Base-by-base conservation (phyloP, 2,888 invertebrate genomes). In the Oligia fasciuncula region DNA sequence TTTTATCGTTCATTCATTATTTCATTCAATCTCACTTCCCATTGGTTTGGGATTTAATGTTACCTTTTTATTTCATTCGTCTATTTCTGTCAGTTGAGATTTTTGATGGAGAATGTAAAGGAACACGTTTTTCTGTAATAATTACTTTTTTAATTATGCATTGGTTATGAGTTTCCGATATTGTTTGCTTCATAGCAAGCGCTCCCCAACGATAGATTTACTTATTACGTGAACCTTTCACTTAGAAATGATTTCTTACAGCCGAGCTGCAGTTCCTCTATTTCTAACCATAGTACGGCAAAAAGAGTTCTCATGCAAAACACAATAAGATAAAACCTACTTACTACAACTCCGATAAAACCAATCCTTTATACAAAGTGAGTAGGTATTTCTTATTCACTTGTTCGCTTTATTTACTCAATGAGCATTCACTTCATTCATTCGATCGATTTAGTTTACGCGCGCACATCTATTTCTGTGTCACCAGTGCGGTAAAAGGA, bases 1-100 rank as follows among this genome's bases (percentile, higher is more conserved):
- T 66, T 85, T 83, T 76, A 83, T 86, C 74, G 76, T 79, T 85
- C 74, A 86, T 83, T 85, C 76, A 79, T 83, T 82, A 86, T 79
- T 86, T 79, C 73, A 76, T 86, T 79, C 79, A 77, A 79, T 83
- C 79, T 79, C 23, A 76, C 35, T 82, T 75, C 23, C 17, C 57
- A 78, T 73, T 85, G 65, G 74, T 49, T 81, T 72, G 40, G 14
- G 40, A 74, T 85, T 85, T 80, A 54, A 63, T 76, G 63, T 76
- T 71, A 69, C 68, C 67, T 77, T 77, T 81, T 73, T 62, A 70
- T 81, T 77, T 76, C 29, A 8, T 13, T 71, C 35, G 19, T 57
- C 19, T 60, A 79, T 72, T 68, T 60, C 23, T 69, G 19, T 9
- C 14, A 9, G 35, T 3, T 76, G 29, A 40, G 14, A 57, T 49